Percentiles rank a stretch among this genome's conserved stretches.
Conservation (phyloP, 2,888 invertebrate species). For the Patella pellucida region DNA sequence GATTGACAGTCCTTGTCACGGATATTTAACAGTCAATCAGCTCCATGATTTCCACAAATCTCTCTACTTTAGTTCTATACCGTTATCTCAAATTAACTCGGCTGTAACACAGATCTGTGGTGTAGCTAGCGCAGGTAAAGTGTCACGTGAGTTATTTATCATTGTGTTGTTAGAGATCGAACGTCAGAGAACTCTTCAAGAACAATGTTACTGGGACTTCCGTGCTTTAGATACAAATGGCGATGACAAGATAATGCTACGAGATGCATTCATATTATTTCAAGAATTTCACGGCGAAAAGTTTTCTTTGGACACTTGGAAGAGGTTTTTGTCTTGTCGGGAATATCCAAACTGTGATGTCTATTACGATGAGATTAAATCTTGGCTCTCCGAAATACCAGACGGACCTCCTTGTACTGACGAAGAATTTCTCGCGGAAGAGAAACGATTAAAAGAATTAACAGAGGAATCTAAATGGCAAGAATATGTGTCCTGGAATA, state of each 20-base stretch:
- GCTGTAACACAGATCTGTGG: slow-evolving; percentile 54
- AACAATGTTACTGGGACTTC: slow-evolving; percentile 66
- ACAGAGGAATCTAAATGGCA: slow-evolving; percentile 36
- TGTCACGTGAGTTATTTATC: slow-evolving; percentile 47
- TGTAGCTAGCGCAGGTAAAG: slow-evolving; percentile 30
- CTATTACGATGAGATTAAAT: slow-evolving; percentile 60
- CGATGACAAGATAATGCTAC: slow-evolving; percentile 50
- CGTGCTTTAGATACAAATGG: slow-evolving; percentile 37
- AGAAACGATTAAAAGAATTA: slow-evolving; percentile 37
- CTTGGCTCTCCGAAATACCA: slow-evolving; percentile 57
- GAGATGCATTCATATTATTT: slow-evolving; percentile 60
- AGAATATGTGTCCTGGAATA: slow-evolving; percentile 32
- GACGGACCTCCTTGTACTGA: slow-evolving; percentile 41
- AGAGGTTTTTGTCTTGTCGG: slow-evolving; percentile 51
- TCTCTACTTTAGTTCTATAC: slow-evolving; percentile 45
- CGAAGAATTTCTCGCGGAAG: slow-evolving; percentile 48
- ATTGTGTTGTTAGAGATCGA: slow-evolving; percentile 59
- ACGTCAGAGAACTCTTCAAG: slow-evolving; percentile 52
- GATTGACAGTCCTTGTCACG: slow-evolving; percentile 52
- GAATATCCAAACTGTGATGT: slow-evolving; percentile 49
- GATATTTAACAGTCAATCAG: slow-evolving; percentile 51
- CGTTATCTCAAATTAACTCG: slow-evolving; percentile 48
- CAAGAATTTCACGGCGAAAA: slow-evolving; percentile 60
- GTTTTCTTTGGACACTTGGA: slow-evolving; percentile 62
- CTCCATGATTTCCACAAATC: slow-evolving; percentile 50